These are phyloP conservation scores for Agapostemon virescens DNA, from an alignment of 2,888 invertebrate species.

Conservation along the genomic window DNA sequence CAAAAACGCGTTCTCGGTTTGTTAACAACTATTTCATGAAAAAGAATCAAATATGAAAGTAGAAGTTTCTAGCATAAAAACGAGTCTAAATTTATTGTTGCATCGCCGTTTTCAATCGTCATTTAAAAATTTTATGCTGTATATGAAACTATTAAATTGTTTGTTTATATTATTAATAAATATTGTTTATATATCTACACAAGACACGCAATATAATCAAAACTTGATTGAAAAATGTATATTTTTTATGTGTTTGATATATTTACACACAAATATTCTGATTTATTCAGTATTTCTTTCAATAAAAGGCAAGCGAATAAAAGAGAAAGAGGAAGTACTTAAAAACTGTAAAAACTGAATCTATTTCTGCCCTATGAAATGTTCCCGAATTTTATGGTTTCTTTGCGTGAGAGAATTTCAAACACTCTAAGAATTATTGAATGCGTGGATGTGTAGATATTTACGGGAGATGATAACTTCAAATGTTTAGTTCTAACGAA, in stretches of 20 bases:
- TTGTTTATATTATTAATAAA: neutral
- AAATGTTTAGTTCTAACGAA: neutral
- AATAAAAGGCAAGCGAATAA: neutral
- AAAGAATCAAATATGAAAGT: no score
- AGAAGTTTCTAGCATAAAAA: no score
- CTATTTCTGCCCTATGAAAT: neutral
- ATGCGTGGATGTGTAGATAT: neutral
- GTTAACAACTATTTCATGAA: no score
- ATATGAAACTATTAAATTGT: neutral
- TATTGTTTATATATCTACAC: neutral
- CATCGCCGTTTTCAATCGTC: no score
- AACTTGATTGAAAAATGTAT: no score
- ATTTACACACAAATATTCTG: neutral
- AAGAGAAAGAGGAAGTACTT: no score
- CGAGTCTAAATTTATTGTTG: no score
- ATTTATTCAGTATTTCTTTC: neutral
- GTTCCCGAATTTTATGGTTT: neutral
- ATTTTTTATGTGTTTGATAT: neutral
- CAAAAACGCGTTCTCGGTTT: no score
- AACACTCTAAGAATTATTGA: neutral
- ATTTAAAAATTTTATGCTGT: neutral
- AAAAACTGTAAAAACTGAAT: neutral
- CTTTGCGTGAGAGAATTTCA: constrained; percentile 2
- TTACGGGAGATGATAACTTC: neutral
- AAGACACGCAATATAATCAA: neutral